Evolutionary conservation across 64 coral and sea anemone genomes (phyloP).

Genomic region (Pocillopora verrucosa): DNA sequence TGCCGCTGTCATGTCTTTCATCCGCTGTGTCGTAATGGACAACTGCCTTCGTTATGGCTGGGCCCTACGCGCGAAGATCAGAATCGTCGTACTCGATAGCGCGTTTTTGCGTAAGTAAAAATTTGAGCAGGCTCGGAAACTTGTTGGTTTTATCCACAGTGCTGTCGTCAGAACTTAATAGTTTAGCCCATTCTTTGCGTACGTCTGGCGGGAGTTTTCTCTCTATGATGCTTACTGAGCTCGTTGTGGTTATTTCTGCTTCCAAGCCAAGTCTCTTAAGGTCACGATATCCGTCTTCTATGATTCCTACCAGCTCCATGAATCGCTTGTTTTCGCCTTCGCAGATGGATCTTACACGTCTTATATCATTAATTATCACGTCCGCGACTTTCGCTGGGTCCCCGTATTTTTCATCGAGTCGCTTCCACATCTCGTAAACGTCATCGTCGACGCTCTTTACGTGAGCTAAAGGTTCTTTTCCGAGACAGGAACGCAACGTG

Average conservation of each 20-base stretch:
- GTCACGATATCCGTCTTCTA: too few species aligned
- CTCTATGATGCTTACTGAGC: neutral
- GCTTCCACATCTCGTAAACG: neutral
- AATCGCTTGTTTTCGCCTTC: conserved; percentile 3
- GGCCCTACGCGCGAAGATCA: neutral
- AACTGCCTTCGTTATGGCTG: neutral
- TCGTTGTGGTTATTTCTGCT: neutral
- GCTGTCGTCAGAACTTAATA: neutral
- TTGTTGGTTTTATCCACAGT: conserved; percentile 35
- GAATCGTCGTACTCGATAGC: conserved; percentile 34
- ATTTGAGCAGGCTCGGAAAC: conserved; percentile 43
- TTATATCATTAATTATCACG: conserved; percentile 7
- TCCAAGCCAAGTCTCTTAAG: too few species aligned
- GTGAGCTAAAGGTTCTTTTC: neutral
- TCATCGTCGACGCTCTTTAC: neutral
- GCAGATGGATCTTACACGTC: neutral
- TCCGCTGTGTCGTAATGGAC: neutral
- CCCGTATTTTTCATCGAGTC: too few species aligned
- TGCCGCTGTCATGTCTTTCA: neutral
- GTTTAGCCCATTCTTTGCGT: conserved; percentile 3
- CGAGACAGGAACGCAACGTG: neutral
- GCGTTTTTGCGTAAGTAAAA: conserved; percentile 44
- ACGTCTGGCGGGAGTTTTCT: neutral
- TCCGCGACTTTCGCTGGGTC: too few species aligned
- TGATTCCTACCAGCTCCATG: too few species aligned